Conservation (phyloP, 2,797 vertebrate genomes). For the Neostethus bicornis region DNA sequence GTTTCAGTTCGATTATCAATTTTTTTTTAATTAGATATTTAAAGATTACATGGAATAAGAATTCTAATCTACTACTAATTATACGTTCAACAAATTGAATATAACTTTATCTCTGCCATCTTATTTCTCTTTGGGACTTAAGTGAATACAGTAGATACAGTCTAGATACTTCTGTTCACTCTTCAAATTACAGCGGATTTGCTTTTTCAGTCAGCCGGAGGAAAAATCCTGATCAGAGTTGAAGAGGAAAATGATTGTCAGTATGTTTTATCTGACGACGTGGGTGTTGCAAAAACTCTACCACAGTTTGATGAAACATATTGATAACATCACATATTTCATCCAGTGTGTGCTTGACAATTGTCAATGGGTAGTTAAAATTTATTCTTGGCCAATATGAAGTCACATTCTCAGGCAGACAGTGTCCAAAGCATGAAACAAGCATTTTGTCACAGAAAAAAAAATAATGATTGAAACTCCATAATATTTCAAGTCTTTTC, state of each 20-base stretch:
- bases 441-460: not conserved
- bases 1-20: not conserved
- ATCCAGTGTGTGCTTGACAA: slow-evolving; percentile 2
- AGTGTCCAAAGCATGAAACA: not conserved
- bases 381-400: not conserved
- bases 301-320: slow-evolving; percentile 7
- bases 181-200: slow-evolving; percentile 39
- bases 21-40: not conserved
- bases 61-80: too few relatives aligned
- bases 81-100: not conserved
- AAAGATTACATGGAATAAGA: not conserved
- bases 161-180: slow-evolving; percentile 31
- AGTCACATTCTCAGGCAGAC: not conserved
- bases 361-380: slow-evolving; percentile 9
- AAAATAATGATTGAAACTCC: not conserved
- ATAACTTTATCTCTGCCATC: slow-evolving; percentile 6
- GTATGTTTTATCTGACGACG: slow-evolving; percentile 44
- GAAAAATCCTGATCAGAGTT: slow-evolving; percentile 44
- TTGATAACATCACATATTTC: slow-evolving; percentile 18
- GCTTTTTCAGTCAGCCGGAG: slow-evolving; percentile 28
- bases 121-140: slow-evolving; percentile 4
- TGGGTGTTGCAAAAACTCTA: slow-evolving; percentile 42
- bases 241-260: slow-evolving; percentile 26
- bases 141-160: slow-evolving; percentile 27
- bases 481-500: too few relatives aligned